Base-by-base conservation (phyloP, 2,113 vertebrate species). In the Pteruthius melanotis region DNA sequence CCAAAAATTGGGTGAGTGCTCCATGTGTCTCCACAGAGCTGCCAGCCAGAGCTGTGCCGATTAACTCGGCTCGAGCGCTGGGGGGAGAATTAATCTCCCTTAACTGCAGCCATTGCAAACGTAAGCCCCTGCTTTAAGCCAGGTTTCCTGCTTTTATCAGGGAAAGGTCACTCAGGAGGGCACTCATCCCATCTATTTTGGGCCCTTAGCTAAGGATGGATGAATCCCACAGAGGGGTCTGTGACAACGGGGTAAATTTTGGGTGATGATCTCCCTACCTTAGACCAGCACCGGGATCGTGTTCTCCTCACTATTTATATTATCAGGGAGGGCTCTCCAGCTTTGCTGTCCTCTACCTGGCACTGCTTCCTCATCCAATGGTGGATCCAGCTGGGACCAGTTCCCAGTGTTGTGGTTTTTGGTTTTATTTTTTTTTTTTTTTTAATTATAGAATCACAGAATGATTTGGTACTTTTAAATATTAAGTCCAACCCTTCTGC, bases 91-190 rank as follows among this genome's bases (percentile, higher is more conserved):
- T 96, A 93, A 95, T 92, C 93, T 78, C 83, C 60, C 56, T 78
- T 59, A 78, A 47, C 72, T 23, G 39, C 3, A 56, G 52, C 47
- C 76, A 53, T 78, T 89, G 44, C 74, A n/a, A 22, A 47, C 0
- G 1, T 93, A 92, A 97, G 56, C 91, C 93, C 53, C 60, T 68
- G 80, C 47, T 40, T 81, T 87, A 92, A 90, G 64, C 56, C 72
- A 90, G 69, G 89, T 89, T 94, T 95, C 86, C 95, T 92, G 59
- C 72, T 90, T 90, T 64, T 89, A 63, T 78, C 89, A 89, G 64
- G 37, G 60, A 52, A 96, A 94, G 89, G 96, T 95, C 95, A 78
- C 68, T 64, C 24, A 1, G 50, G 75, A 90, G 71, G 71, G 31
- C 71, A 33, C 53, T 88, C 83, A 70, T 42, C 39, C 68, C 49